Evolutionary conservation across 1,140 invertebrate species (phyloP).

Genomic region (Colletes latitarsis): DNA sequence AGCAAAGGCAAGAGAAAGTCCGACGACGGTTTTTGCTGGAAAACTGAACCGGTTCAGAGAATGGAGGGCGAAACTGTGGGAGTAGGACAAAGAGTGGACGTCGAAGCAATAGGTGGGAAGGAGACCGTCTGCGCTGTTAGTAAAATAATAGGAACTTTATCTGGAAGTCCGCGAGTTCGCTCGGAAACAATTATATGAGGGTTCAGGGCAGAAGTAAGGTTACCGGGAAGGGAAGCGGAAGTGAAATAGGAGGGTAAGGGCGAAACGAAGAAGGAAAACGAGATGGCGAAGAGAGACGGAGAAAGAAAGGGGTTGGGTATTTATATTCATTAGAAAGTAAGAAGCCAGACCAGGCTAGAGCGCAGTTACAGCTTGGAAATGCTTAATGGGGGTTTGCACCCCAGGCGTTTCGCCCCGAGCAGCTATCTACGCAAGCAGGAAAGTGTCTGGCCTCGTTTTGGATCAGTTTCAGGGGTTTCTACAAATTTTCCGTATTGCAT

Average conservation of each 20-base stretch:
- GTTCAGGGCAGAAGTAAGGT: slow-evolving; percentile 18
- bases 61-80: background rate
- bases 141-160: slow-evolving; percentile 70
- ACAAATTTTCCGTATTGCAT: slow-evolving; percentile 27
- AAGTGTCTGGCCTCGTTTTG: slow-evolving; percentile 36
- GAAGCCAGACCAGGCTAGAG: slow-evolving; percentile 50
- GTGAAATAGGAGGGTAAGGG: slow-evolving; percentile 27
- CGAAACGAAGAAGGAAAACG: background rate
- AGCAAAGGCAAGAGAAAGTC: slow-evolving; percentile 5
- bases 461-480: slow-evolving; percentile 22
- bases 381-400: slow-evolving; percentile 61
- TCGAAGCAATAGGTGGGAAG: background rate
- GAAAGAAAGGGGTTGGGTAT: slow-evolving; percentile 49
- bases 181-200: slow-evolving; percentile 66
- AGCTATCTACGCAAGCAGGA: slow-evolving; percentile 41
- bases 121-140: slow-evolving; percentile 46
- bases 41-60: slow-evolving; percentile 7
- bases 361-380: slow-evolving; percentile 58
- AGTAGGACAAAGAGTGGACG: background rate
- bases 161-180: slow-evolving; percentile 63
- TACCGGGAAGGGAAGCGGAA: slow-evolving; percentile 6
- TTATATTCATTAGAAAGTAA: slow-evolving; percentile 72
- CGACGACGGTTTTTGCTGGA: background rate
- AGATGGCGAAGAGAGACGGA: background rate
- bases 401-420: slow-evolving; percentile 42